Conservation (phyloP, 2,113 vertebrate species). For the Campylomormyrus tamandua region DNA sequence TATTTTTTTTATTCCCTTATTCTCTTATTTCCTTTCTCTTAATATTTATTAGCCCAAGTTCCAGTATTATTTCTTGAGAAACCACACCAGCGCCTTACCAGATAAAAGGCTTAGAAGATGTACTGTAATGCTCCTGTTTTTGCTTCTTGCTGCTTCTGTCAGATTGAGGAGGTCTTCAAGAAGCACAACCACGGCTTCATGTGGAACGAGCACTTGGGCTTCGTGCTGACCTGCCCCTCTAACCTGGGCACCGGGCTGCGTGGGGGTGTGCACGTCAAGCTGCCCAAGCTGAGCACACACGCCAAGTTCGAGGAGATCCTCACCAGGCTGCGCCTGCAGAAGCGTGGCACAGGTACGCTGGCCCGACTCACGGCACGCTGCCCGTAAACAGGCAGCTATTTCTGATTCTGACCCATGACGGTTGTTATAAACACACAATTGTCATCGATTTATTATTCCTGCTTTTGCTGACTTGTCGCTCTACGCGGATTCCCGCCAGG, state of each 20-base stretch:
- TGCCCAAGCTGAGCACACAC: slow-evolving; percentile 81
- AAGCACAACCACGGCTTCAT: slow-evolving; percentile 81
- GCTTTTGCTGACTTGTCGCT: background rate
- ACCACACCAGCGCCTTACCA: background rate
- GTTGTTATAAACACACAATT: background rate
- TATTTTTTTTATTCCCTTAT: background rate
- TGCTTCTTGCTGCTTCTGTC: background rate
- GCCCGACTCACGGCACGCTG: too few species aligned
- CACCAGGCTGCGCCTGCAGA: slow-evolving; percentile 84
- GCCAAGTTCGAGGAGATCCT: slow-evolving; percentile 86
- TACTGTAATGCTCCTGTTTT: background rate
- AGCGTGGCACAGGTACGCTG: slow-evolving; percentile 80
- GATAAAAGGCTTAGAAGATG: background rate
- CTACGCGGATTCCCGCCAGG: slow-evolving; percentile 49
- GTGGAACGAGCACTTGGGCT: slow-evolving; percentile 90
- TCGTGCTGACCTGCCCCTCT: slow-evolving; percentile 85
- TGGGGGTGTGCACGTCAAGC: slow-evolving; percentile 83
- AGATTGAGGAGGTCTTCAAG: slow-evolving; percentile 93
- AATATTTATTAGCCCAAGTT: background rate
- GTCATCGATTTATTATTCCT: background rate
- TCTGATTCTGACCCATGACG: background rate
- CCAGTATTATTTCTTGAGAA: background rate
- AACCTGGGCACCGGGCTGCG: slow-evolving; percentile 89
- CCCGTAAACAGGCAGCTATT: background rate
- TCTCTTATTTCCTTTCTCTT: background rate